A percentile compares a stretch with the other conserved stretches of the same genome.
phyloP scores from a whole-genome alignment of 2,797 vertebrate species.

The Anguilla megastoma region DNA sequence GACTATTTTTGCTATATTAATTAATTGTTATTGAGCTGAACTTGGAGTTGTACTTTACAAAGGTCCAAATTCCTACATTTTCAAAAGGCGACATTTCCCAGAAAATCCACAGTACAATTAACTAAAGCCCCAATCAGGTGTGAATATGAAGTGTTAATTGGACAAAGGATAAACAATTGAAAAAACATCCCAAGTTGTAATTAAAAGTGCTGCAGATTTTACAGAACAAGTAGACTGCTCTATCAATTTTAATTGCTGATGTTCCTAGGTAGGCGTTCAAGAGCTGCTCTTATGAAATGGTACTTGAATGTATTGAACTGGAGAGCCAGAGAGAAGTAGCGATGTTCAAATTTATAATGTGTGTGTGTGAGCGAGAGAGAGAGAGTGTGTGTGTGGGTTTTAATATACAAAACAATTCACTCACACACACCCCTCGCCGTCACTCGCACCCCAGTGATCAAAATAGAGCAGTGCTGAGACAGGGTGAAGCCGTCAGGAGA shows the following conservation, averaged over 20 bases:
- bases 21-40: too few relatives aligned
- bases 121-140: background rate
- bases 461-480: background rate
- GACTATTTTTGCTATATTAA: too few relatives aligned
- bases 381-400: background rate
- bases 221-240: background rate
- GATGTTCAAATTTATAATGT: background rate
- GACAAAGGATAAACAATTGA: background rate
- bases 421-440: background rate
- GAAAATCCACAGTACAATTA: background rate
- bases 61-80: background rate
- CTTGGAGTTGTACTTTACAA: too few relatives aligned
- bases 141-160: background rate
- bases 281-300: background rate
- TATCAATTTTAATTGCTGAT: background rate
- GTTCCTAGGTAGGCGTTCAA: background rate
- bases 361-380: background rate
- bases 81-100: background rate
- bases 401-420: background rate
- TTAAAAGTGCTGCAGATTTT: background rate
- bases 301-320: background rate
- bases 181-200: background rate
- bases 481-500: background rate
- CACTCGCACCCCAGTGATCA: background rate
- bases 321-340: background rate